These are phyloP conservation scores for Notolabrus celidotus DNA, from an alignment of 2,797 vertebrate species.

Conservation along the genomic window DNA sequence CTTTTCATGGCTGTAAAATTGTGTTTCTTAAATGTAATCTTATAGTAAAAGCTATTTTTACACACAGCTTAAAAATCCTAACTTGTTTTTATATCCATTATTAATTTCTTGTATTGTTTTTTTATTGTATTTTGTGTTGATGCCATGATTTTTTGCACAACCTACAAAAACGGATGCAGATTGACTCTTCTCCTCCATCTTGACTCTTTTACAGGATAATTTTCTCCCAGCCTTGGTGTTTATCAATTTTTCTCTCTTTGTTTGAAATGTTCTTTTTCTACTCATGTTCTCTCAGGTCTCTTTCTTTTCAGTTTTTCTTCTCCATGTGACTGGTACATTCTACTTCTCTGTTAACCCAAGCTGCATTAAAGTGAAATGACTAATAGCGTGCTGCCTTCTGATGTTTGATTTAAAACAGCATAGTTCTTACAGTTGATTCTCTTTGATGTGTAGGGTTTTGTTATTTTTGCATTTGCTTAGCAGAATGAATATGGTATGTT, in stretches of 20 bases:
- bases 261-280: not conserved
- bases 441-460: conserved; percentile 9
- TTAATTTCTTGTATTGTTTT: too few species aligned
- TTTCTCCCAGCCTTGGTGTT: not conserved
- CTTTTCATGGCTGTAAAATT: too few species aligned
- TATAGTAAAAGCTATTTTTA: too few species aligned
- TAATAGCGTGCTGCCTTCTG: not conserved
- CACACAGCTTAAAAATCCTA: too few species aligned
- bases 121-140: too few species aligned
- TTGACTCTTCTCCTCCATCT: conserved; percentile 1
- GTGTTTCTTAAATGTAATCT: too few species aligned
- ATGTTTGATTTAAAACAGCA: conserved; percentile 11
- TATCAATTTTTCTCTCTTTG: conserved; percentile 6
- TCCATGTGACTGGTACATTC: not conserved
- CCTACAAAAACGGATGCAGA: too few species aligned
- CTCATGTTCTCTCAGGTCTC: not conserved
- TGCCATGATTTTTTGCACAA: too few species aligned
- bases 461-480: not conserved
- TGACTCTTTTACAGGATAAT: not conserved
- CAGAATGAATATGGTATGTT: not conserved
- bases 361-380: conserved; percentile 21
- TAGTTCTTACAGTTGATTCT: conserved; percentile 2
- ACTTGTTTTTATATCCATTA: too few species aligned
- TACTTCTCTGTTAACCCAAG: conserved; percentile 6
- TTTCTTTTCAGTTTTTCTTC: not conserved